A percentile compares a stretch with the other conserved stretches of the same genome.
Evolutionary conservation across 1,140 invertebrate genomes (phyloP).

Genomic region (Zaprionus africanus): DNA sequence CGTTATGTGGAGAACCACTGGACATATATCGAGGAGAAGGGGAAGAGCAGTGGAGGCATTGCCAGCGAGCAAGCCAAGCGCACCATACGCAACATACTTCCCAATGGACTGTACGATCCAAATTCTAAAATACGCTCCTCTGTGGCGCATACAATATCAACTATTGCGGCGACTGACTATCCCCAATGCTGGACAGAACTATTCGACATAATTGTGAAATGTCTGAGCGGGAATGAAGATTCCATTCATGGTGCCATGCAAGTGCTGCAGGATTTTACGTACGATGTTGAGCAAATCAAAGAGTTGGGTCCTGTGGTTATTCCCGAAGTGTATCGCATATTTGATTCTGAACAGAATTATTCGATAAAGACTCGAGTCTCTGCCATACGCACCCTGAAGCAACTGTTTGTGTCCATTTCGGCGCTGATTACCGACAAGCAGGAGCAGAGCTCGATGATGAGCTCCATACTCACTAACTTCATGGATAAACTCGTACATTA

Average conservation of each 20-base stretch:
- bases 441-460: conserved; percentile 89
- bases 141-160: conserved; percentile 90
- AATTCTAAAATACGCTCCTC: conserved; percentile 90
- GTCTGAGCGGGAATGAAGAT: conserved; percentile 86
- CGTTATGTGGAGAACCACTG: conserved; percentile 92
- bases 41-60: conserved; percentile 66
- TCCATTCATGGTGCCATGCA: conserved; percentile 92
- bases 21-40: conserved; percentile 85
- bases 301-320: conserved; percentile 90
- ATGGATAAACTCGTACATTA: conserved; percentile 89
- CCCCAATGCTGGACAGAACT: conserved; percentile 91
- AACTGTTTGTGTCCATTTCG: conserved; percentile 85
- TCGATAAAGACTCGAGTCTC: conserved; percentile 76
- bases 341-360: conserved; percentile 87
- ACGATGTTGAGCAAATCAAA: conserved; percentile 90
- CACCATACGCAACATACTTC: conserved; percentile 88
- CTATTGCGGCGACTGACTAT: conserved; percentile 92
- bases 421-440: conserved; percentile 87
- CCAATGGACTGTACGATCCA: conserved; percentile 88
- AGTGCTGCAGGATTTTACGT: conserved; percentile 90
- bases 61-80: conserved; percentile 86
- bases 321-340: conserved; percentile 91
- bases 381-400: conserved; percentile 79
- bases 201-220: conserved; percentile 89
- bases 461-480: conserved; percentile 89